Evolutionary conservation across 30 jellyfish, hydroid and myxozoan species (phyloP).

Genomic region (Hydra vulgaris): DNA sequence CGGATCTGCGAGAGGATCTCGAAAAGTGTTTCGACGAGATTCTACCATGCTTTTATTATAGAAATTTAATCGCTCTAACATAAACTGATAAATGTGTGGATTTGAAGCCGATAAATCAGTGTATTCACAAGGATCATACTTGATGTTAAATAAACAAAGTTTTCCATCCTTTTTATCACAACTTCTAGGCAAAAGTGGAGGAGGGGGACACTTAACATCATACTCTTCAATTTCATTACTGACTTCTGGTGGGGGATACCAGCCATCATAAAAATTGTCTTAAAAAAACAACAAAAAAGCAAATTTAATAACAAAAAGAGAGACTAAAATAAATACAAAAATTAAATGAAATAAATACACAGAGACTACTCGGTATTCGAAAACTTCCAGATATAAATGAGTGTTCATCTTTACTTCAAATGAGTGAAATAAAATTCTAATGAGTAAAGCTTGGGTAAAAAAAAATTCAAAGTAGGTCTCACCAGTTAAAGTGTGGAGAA

Average conservation of each 20-base stretch:
- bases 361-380: too few relatives aligned
- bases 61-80: constrained; percentile 37
- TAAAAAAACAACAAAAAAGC: neutral
- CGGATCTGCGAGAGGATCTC: constrained; percentile 67
- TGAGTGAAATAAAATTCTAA: too few relatives aligned
- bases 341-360: too few relatives aligned
- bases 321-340: neutral
- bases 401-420: too few relatives aligned
- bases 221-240: neutral
- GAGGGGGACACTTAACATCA: constrained; percentile 43
- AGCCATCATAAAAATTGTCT: constrained; percentile 36
- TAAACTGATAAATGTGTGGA: constrained; percentile 13
- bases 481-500: too few relatives aligned
- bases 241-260: constrained; percentile 78
- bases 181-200: constrained; percentile 37
- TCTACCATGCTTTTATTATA: constrained; percentile 51
- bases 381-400: too few relatives aligned
- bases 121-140: constrained; percentile 76
- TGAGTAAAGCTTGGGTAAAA: too few relatives aligned
- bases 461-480: too few relatives aligned
- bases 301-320: neutral
- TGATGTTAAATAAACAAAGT: constrained; percentile 55
- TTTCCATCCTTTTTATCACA: constrained; percentile 40
- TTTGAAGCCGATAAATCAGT: constrained; percentile 31
- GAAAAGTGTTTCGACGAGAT: constrained; percentile 53